Percentiles rank a stretch among this genome's conserved stretches.
phyloP scores from a whole-genome alignment of 2,888 invertebrate species.

The Dynastes maya region DNA sequence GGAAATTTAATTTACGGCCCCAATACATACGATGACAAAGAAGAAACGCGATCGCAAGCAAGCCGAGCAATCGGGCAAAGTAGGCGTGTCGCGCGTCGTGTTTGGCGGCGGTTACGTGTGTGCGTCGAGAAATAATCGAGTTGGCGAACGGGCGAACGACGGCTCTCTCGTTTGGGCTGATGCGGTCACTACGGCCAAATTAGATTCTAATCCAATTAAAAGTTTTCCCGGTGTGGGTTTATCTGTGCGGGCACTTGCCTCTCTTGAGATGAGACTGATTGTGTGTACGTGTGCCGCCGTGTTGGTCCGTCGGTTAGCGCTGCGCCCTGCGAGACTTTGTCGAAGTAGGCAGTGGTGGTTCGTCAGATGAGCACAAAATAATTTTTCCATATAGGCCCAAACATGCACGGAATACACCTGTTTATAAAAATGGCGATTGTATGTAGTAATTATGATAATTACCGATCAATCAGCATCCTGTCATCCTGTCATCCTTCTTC shows the following conservation, averaged over 20 bases:
- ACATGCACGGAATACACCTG: too few species aligned
- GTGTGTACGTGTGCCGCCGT: conserved; percentile 27
- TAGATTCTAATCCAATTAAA: conserved; percentile 73
- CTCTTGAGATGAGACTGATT: conserved; percentile 43
- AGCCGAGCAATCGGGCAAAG: conserved; percentile 35
- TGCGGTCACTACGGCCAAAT: conserved; percentile 70
- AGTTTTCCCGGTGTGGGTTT: conserved; percentile 67
- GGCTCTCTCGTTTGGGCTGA: conserved; percentile 57
- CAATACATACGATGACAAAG: conserved; percentile 22
- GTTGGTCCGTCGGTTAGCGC: conserved; percentile 7
- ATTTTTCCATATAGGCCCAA: too few species aligned
- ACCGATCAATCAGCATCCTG: too few species aligned
- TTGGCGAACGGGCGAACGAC: conserved; percentile 63
- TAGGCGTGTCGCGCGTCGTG: conserved; percentile 40
- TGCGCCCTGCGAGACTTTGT: background rate
- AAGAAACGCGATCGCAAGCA: conserved; percentile 38
- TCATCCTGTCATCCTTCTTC: too few species aligned
- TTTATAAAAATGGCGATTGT: too few species aligned
- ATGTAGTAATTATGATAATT: too few species aligned
- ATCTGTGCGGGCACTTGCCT: conserved; percentile 54
- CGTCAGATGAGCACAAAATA: too few species aligned
- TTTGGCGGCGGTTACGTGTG: conserved; percentile 31
- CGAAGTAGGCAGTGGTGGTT: too few species aligned
- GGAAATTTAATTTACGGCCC: conserved; percentile 34
- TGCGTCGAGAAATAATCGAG: conserved; percentile 58